A percentile compares a stretch with the other conserved stretches of the same genome.
Evolutionary conservation across 2,888 invertebrate species (phyloP).

Genomic region (Cotesia congregata): DNA sequence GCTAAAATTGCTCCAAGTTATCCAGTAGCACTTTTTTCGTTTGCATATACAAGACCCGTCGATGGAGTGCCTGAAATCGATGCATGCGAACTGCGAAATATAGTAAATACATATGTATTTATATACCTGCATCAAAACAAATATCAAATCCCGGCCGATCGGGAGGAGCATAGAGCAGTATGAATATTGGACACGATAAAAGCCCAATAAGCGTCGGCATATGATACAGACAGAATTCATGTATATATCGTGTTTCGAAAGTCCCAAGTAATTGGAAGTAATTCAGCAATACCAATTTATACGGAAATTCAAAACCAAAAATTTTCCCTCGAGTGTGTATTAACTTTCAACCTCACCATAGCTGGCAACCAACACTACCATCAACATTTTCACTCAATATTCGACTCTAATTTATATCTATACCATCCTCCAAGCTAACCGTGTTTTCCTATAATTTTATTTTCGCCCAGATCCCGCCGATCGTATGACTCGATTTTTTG

Average conservation of each 20-base stretch:
- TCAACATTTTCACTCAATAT: slow-evolving; percentile 18
- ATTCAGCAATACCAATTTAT: slow-evolving; percentile 62
- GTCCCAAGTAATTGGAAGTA: slow-evolving; percentile 59
- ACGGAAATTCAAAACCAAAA: slow-evolving; percentile 62
- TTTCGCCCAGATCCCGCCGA: slow-evolving; percentile 59
- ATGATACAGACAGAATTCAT: slow-evolving; percentile 14
- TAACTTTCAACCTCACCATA: neutral
- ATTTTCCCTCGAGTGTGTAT: slow-evolving; percentile 39
- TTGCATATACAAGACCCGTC: neutral
- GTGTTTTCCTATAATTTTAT: slow-evolving; percentile 66
- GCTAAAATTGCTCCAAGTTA: neutral
- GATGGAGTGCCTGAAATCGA: neutral
- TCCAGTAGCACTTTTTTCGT: neutral
- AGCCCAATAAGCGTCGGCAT: neutral
- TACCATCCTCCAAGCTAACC: slow-evolving; percentile 63
- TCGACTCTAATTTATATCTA: slow-evolving; percentile 42
- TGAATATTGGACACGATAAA: slow-evolving; percentile 1
- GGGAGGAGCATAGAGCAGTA: neutral
- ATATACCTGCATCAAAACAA: slow-evolving; percentile 4
- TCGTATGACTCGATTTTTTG: slow-evolving; percentile 68
- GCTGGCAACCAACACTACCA: neutral
- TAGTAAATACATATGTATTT: neutral
- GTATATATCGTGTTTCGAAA: slow-evolving; percentile 32
- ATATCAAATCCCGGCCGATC: slow-evolving; percentile 9
- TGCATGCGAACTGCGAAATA: neutral